A percentile compares a stretch with the other conserved stretches of the same genome.
Evolutionary conservation across 2,888 invertebrate genomes (phyloP).

Genomic region (Drosophila differens): DNA sequence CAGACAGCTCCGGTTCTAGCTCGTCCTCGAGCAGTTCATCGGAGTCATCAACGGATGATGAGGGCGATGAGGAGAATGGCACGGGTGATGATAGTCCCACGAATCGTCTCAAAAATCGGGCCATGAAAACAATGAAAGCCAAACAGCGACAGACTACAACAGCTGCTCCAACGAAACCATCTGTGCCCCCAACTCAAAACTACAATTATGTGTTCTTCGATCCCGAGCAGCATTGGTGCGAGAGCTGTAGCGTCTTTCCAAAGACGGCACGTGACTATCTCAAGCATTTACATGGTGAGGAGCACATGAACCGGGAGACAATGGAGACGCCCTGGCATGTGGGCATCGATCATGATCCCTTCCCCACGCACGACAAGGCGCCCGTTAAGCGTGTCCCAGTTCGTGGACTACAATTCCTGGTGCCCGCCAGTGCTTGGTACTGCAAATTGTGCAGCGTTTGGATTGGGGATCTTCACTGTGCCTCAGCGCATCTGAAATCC

Average conservation of each 20-base stretch:
- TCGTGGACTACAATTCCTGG: conserved; percentile 94
- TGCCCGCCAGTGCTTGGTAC: conserved; percentile 95
- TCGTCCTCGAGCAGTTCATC: conserved; percentile 76
- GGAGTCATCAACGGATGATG: conserved; percentile 71
- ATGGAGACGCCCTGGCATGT: conserved; percentile 85
- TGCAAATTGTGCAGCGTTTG: conserved; percentile 94
- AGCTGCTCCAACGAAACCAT: conserved; percentile 42
- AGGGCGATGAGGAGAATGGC: conserved; percentile 63
- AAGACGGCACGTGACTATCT: conserved; percentile 94
- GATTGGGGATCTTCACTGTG: conserved; percentile 95
- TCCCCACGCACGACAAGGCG: conserved; percentile 89
- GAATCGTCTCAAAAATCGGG: conserved; percentile 84
- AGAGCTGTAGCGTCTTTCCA: conserved; percentile 94
- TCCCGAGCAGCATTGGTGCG: conserved; percentile 96
- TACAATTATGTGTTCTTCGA: conserved; percentile 94
- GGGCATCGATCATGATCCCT: conserved; percentile 86
- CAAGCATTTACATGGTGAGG: conserved; percentile 92
- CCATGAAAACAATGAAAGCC: conserved; percentile 84
- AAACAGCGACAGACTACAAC: conserved; percentile 73
- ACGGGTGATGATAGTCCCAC: conserved; percentile 79
- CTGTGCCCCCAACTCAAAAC: conserved; percentile 44
- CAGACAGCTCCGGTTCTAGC: conserved; percentile 71
- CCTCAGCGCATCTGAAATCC: conserved; percentile 93
- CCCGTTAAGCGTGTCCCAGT: conserved; percentile 93
- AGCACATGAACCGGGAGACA: conserved; percentile 87